phyloP scores from a whole-genome alignment of 2,113 vertebrate species.

The Excalfactoria chinensis region DNA sequence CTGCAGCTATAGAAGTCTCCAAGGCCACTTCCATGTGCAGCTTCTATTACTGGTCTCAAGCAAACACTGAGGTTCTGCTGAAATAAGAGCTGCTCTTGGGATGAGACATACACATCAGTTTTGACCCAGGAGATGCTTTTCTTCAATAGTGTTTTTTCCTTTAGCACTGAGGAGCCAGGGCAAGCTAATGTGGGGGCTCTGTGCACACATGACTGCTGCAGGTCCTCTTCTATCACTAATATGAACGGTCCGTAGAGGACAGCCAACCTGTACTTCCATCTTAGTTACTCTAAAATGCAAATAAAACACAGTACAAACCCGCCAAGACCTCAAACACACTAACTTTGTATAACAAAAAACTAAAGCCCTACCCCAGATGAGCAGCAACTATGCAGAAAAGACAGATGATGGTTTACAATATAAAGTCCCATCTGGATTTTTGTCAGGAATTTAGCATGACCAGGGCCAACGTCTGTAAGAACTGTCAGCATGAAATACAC shows the following conservation, averaged over 20 bases:
- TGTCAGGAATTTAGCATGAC: neutral
- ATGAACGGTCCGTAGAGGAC: fast-evolving
- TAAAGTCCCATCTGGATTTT: slow-evolving; percentile 23
- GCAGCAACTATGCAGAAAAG: neutral
- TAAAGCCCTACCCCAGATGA: neutral
- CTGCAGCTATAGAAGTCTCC: neutral
- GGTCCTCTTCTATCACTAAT: neutral
- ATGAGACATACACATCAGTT: neutral
- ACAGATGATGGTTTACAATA: neutral
- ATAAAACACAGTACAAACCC: neutral
- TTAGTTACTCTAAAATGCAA: neutral
- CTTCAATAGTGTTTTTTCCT: fast-evolving
- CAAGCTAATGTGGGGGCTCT: neutral
- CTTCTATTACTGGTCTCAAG: neutral
- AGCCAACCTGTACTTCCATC: neutral
- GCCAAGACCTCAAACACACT: neutral
- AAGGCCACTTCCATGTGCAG: neutral
- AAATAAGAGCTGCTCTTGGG: neutral
- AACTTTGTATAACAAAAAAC: neutral
- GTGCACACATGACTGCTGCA: neutral
- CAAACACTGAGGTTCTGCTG: neutral
- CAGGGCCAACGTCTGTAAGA: neutral
- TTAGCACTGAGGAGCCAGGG: neutral
- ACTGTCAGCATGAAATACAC: neutral
- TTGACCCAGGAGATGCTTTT: neutral